These are phyloP conservation scores for Psylliodes chrysocephalus DNA, from an alignment of 2,888 invertebrate genomes.

Conservation along the genomic window DNA sequence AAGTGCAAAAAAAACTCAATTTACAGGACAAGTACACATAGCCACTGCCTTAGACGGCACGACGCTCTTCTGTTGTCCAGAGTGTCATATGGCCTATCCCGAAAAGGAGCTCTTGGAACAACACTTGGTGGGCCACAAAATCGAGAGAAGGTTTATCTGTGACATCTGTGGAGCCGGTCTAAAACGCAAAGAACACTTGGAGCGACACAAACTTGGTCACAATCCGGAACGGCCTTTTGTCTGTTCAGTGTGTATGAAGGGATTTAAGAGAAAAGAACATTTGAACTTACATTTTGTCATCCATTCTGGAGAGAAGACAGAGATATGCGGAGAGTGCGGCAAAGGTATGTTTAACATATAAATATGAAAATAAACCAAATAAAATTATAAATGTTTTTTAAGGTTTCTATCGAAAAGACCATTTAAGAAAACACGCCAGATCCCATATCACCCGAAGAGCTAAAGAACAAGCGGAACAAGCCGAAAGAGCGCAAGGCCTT, in stretches of 20 bases:
- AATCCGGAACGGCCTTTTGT: constrained; percentile 84
- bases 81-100: constrained; percentile 84
- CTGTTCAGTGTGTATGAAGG: constrained; percentile 81
- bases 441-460: constrained; percentile 81
- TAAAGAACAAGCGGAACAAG: constrained; percentile 71
- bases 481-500: constrained; percentile 54
- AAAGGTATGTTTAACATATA: constrained; percentile 64
- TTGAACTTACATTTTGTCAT: constrained; percentile 85
- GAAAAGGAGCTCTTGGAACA: constrained; percentile 83
- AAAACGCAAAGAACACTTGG: constrained; percentile 82
- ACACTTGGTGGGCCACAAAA: constrained; percentile 81
- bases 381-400: too few relatives aligned
- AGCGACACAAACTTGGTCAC: constrained; percentile 82
- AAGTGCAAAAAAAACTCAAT: too few relatives aligned
- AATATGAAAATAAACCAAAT: too few relatives aligned
- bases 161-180: constrained; percentile 81
- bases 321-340: constrained; percentile 80
- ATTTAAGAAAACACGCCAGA: constrained; percentile 81
- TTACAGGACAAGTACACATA: constrained; percentile 78
- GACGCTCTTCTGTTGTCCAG: constrained; percentile 81
- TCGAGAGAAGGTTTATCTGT: constrained; percentile 81
- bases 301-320: constrained; percentile 85
- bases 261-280: constrained; percentile 84
- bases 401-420: constrained; percentile 83
- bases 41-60: constrained; percentile 80